These are phyloP conservation scores for Standfussiana lucernea DNA, from an alignment of 2,888 invertebrate genomes.

Conservation along the genomic window DNA sequence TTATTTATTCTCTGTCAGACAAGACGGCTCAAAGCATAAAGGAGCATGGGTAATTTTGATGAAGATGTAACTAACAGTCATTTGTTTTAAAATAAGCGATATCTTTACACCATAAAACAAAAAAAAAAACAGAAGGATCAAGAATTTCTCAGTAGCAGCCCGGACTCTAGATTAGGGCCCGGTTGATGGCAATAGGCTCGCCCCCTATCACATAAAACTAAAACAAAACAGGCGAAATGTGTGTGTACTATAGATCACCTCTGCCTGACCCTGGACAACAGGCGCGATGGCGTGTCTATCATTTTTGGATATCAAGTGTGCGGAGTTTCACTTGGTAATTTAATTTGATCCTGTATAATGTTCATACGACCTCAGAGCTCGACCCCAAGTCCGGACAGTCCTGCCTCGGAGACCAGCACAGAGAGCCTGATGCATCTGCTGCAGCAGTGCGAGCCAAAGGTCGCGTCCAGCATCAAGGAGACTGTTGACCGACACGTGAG, in stretches of 20 bases:
- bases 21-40: background rate
- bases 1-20: background rate
- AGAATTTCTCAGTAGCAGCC: background rate
- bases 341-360: background rate
- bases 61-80: background rate
- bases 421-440: conserved; percentile 92
- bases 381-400: conserved; percentile 90
- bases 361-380: conserved; percentile 82
- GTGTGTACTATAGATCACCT: background rate
- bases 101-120: background rate
- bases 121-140: background rate
- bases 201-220: background rate
- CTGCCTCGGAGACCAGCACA: conserved; percentile 91
- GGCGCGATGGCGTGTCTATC: background rate
- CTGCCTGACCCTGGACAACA: background rate
- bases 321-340: background rate
- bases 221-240: background rate
- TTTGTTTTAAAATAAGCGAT: background rate
- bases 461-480: conserved; percentile 92
- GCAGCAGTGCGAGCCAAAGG: conserved; percentile 92
- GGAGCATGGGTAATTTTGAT: background rate
- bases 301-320: background rate
- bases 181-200: background rate
- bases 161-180: background rate
- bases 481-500: conserved; percentile 94